Evolutionary conservation across 2,888 invertebrate species (phyloP).

Genomic region (Tineola bisselliella): DNA sequence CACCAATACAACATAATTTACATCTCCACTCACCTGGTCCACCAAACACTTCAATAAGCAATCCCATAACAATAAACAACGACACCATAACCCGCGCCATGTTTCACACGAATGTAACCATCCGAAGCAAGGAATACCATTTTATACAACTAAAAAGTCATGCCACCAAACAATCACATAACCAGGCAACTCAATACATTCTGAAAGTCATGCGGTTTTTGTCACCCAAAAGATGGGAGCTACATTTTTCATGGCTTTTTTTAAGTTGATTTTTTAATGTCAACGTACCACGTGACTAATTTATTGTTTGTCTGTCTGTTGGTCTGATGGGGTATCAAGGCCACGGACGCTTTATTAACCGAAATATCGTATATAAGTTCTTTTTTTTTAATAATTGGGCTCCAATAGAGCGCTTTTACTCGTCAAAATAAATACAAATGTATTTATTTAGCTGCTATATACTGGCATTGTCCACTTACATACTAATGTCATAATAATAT

Average conservation of each 20-base stretch:
- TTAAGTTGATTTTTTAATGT: not conserved
- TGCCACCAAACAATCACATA: conserved; percentile 23
- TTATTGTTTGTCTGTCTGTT: conserved; percentile 2
- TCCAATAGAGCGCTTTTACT: too few relatives aligned
- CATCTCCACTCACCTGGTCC: conserved; percentile 30
- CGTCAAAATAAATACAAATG: too few relatives aligned
- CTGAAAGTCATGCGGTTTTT: conserved; percentile 33
- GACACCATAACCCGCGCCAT: conserved; percentile 13
- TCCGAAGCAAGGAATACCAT: conserved; percentile 16
- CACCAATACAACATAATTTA: too few relatives aligned
- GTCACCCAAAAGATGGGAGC: conserved; percentile 14
- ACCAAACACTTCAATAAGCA: conserved; percentile 26
- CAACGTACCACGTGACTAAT: not conserved
- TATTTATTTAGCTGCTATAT: too few relatives aligned
- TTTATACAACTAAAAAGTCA: conserved; percentile 32
- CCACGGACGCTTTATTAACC: not conserved
- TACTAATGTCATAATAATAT: too few relatives aligned
- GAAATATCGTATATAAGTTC: not conserved
- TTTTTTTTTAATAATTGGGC: too few relatives aligned
- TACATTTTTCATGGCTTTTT: not conserved
- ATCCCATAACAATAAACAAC: conserved; percentile 22
- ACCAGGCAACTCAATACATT: conserved; percentile 24
- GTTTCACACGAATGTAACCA: not conserved
- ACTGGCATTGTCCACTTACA: too few relatives aligned
- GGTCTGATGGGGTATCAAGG: not conserved